Base-by-base conservation (phyloP, 2,888 invertebrate genomes). In the Standfussiana lucernea region DNA sequence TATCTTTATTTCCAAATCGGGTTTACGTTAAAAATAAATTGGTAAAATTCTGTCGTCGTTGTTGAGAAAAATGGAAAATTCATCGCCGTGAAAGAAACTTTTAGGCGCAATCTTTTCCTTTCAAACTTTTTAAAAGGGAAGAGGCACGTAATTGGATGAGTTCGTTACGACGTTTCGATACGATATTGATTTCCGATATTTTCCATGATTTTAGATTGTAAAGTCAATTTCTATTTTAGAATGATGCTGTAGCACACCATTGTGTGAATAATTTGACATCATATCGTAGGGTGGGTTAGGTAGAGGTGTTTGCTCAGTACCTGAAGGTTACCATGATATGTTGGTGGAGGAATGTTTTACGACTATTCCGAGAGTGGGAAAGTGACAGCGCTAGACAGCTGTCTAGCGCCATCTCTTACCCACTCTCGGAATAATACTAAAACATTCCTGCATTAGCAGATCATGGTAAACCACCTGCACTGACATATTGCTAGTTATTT, bases 161-260 rank as follows among this genome's bases (percentile, higher is more conserved):
- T 86, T 79, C 47, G 75, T 68, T 83, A 73, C 72, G 61, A 56
- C 8, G 59, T 74, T 64, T n/a, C 47, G 53, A 72, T 28, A 75
- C 45, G 69, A 62, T 84, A 75, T 86, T 68, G 84, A 79, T 79
- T 84, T 79, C 72, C 86, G 45, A 86, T 84, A 84, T 83, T 73
- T 71, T 21, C 35, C 47, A 66, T 37, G 21, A 18, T 59, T 67
- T 56, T 8, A 35, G 18, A 42, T 47, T 35, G 28, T 82, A 42
- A 32, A 37, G 21, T 45, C 47, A n/a, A 1, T 68, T 21, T 21
- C n/a, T 45, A n/a, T 7, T 61, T 24, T n/a, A n/a, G n/a, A 32
- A 4, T 61, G 35, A 21, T 32, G 61, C 10, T 59, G 59, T 50
- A 10, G 50, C 53, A 53, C 11, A 53, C 11, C 5, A n/a, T 53